Evolutionary conservation across 2,888 invertebrate species (phyloP), one percentile per base, ranked within the genome.

Genomic region (Acronicta psi): DNA sequence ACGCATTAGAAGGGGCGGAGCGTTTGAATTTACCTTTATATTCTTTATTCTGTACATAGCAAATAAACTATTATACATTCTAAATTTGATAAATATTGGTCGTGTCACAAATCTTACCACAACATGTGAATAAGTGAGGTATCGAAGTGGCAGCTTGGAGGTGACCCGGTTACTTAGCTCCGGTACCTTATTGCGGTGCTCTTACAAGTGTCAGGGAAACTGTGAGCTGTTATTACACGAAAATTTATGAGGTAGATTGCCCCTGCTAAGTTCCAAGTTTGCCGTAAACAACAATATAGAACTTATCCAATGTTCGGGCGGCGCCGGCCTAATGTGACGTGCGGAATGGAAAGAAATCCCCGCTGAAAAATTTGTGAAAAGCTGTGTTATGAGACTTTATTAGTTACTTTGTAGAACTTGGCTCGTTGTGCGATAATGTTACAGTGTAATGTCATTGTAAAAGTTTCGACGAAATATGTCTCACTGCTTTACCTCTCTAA

Each of bases 221-320:
- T 91, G 88, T 82, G 85, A 89, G 89, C 87, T 89, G 92, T 92
- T 93, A 93, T 93, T 92, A 92, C 92, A 89, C 78, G 80, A 81
- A 85, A 91, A 93, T 93, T 93, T 93, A 93, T 88, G 89, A 87
- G 86, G 85, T 86, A 88, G 91, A 93, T 91, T 91, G 90, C 85
- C 83, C 81, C 80, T 80, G 82, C 84, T 86, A 87, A 89, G 88
- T 91, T 92, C 87, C 85, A 85, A 91, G 89, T 92, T 93, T 84
- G 82, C 82, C 86, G 88, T 93, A 93, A 92, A 93, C 91, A 92
- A 92, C 90, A 91, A 92, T 92, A 88, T 84, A 88, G 84, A 91
- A 93, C 85, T 92, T 92, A 85, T 84, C 87, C 89, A 83, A 87
- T 88, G 89, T 87, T 88, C 84, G 83, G 86, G 72, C 77, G 80